Conservation (phyloP, 1,140 invertebrate species). For the Pinna nobilis region DNA sequence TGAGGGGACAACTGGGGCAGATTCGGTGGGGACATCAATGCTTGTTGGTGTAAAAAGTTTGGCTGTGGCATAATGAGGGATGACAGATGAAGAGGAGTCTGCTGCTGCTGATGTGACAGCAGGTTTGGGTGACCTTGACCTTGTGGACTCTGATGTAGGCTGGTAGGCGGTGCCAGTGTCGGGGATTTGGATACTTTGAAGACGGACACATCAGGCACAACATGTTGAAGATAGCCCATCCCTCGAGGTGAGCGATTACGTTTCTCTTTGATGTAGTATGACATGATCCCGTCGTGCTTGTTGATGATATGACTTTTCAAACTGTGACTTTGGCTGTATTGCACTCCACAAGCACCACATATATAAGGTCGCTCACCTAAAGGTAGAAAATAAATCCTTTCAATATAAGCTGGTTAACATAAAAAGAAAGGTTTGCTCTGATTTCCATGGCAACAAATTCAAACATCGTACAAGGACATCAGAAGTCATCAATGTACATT, state of each 20-base stretch:
- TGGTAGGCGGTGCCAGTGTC: slow-evolving; percentile 47
- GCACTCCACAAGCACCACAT: slow-evolving; percentile 70
- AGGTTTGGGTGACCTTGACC: slow-evolving; percentile 37
- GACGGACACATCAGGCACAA: slow-evolving; percentile 42
- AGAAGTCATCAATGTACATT: no score
- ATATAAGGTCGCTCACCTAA: slow-evolving; percentile 70
- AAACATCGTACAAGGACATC: no score
- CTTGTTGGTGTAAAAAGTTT: slow-evolving; percentile 14
- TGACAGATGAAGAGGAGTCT: slow-evolving; percentile 19
- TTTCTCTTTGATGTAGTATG: slow-evolving; percentile 72
- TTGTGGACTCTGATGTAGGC: slow-evolving; percentile 37
- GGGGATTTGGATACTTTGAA: slow-evolving; percentile 58
- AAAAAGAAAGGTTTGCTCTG: no score
- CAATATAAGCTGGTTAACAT: neutral
- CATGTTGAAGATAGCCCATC: slow-evolving; percentile 64
- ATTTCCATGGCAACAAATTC: no score
- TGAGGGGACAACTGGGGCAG: slow-evolving; percentile 22
- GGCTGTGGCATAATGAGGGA: slow-evolving; percentile 40
- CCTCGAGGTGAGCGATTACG: slow-evolving; percentile 67
- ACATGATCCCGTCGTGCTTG: slow-evolving; percentile 72
- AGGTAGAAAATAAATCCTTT: slow-evolving; percentile 9
- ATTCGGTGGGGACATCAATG: slow-evolving; percentile 29
- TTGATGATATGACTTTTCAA: slow-evolving; percentile 73
- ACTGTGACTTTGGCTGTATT: slow-evolving; percentile 71
- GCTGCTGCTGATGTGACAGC: slow-evolving; percentile 19